phyloP scores from a whole-genome alignment of 2,888 invertebrate species.

The Auanema sp. region DNA sequence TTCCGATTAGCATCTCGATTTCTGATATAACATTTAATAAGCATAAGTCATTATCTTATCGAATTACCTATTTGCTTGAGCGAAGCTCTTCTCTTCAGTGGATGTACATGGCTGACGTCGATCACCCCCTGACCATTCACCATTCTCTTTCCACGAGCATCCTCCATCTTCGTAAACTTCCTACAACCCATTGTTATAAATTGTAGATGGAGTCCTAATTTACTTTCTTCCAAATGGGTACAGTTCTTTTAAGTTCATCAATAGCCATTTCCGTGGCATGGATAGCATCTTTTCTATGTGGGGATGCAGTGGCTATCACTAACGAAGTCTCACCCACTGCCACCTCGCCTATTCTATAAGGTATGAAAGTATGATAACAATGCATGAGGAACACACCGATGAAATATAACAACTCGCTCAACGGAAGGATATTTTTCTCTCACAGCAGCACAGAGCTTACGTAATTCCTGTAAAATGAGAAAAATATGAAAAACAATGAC shows the following conservation, averaged over 20 bases:
- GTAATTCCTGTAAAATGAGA: slow-evolving; percentile 45
- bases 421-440: slow-evolving; percentile 37
- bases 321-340: slow-evolving; percentile 56
- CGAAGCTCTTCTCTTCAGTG: slow-evolving; percentile 9
- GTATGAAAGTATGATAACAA: neutral
- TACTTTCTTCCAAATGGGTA: slow-evolving; percentile 62
- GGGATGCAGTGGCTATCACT: slow-evolving; percentile 54
- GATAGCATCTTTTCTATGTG: slow-evolving; percentile 58
- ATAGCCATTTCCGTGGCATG: slow-evolving; percentile 52
- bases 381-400: slow-evolving; percentile 26
- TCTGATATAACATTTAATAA: neutral
- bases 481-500: too few species aligned
- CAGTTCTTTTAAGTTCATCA: slow-evolving; percentile 50
- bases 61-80: slow-evolving; percentile 9
- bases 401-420: slow-evolving; percentile 49
- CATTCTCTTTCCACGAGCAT: slow-evolving; percentile 23
- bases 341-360: slow-evolving; percentile 36
- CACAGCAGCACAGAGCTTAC: slow-evolving; percentile 33
- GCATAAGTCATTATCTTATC: neutral
- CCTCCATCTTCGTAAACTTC: slow-evolving; percentile 22
- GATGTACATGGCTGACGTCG: neutral
- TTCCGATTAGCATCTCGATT: slow-evolving; percentile 10
- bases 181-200: slow-evolving; percentile 3
- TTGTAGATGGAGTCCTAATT: neutral
- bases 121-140: slow-evolving; percentile 10